phyloP scores from a whole-genome alignment of 2,113 vertebrate genomes.

The Eleginops maclovinus region DNA sequence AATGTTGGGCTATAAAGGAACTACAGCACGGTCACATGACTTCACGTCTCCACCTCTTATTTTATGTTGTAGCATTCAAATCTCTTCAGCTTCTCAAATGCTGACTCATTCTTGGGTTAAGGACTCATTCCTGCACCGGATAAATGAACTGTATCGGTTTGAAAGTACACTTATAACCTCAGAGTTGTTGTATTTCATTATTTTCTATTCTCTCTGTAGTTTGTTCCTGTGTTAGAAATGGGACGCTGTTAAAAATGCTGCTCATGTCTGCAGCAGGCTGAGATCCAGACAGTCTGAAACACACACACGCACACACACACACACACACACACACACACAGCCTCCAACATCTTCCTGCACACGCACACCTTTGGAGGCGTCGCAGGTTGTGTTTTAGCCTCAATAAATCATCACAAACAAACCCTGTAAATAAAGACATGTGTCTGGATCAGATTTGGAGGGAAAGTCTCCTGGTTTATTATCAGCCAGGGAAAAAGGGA shows the following conservation, averaged over 20 bases:
- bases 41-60: no score
- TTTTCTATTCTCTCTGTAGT: neutral
- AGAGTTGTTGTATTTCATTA: no score
- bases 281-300: slow-evolving; percentile 60
- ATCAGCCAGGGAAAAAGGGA: neutral
- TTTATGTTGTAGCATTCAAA: no score
- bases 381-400: no score
- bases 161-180: no score
- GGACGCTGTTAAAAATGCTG: slow-evolving; percentile 61
- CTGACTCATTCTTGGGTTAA: no score
- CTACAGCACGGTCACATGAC: no score
- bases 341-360: slow-evolving; percentile 24
- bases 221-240: slow-evolving; percentile 31
- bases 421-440: neutral
- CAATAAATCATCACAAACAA: neutral
- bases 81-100: no score
- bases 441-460: neutral
- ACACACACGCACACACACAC: slow-evolving; percentile 40
- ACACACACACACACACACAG: neutral
- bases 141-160: no score
- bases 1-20: no score
- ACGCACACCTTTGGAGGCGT: neutral
- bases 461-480: neutral
- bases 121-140: no score
- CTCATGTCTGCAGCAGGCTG: slow-evolving; percentile 68